These are phyloP conservation scores for Hylaea fasciaria DNA, from an alignment of 2,888 invertebrate species.

Conservation along the genomic window DNA sequence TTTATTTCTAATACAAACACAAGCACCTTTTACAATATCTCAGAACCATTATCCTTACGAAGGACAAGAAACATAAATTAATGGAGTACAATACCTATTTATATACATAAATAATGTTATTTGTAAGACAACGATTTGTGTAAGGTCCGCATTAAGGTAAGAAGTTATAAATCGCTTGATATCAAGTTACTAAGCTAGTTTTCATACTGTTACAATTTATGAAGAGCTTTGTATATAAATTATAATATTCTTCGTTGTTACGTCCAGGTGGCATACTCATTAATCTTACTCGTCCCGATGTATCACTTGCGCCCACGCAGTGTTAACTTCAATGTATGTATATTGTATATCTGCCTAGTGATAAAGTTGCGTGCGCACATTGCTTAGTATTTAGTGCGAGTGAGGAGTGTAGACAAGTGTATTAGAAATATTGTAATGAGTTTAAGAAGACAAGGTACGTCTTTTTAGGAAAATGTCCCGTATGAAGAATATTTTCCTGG, in stretches of 20 bases:
- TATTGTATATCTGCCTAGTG: no score
- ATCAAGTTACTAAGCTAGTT: slow-evolving; percentile 17
- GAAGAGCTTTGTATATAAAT: slow-evolving; percentile 4
- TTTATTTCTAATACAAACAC: background rate
- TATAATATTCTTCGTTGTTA: slow-evolving; percentile 2
- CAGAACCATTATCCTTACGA: background rate
- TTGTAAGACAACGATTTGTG: slow-evolving; percentile 21
- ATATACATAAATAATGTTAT: slow-evolving; percentile 12
- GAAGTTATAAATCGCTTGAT: slow-evolving; percentile 17
- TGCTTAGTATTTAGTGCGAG: no score
- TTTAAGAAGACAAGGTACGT: no score
- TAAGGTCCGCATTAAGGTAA: slow-evolving; percentile 15
- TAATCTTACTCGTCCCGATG: background rate
- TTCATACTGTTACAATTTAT: slow-evolving; percentile 24
- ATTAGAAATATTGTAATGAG: no score
- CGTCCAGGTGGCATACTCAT: background rate
- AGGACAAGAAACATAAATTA: slow-evolving; percentile 17
- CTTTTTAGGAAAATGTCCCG: no score
- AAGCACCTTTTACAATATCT: background rate
- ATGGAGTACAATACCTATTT: slow-evolving; percentile 10
- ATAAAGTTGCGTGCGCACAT: no score
- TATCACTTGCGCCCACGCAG: slow-evolving; percentile 8
- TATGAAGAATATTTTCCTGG: no score
- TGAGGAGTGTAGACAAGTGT: no score
- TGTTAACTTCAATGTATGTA: background rate